Base-by-base conservation (phyloP, 1,140 invertebrate species). In the Brachionus manjavacas region DNA sequence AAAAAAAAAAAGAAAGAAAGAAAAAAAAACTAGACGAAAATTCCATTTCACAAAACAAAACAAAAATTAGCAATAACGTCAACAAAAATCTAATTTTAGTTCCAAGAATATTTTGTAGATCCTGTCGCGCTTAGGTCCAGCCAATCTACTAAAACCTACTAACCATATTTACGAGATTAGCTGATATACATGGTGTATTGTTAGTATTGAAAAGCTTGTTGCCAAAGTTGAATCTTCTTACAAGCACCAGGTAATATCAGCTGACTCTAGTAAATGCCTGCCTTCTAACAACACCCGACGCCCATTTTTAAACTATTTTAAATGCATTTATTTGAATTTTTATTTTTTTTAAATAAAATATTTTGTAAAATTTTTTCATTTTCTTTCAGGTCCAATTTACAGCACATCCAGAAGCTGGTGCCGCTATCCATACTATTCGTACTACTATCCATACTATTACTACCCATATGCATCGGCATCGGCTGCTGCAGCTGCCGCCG, bases 221-320 rank as follows among this genome's bases (percentile, higher is more conserved):
- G 41, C 16, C 8, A 46, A 46, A 41, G 16, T 60, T 60, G 12
- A 31, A 60, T 25, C 55, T 39, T 39, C 31, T 35, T 83, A 83
- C 80, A 83, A 83, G 80, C 80, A 83, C 80, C 80, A 83, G 80
- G 68, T 83, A 68, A 83, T 83, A 83, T 83, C 80, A 83, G 80
- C 80, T 83, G 55, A 43, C 49, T 68, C 60, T 70, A 16, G 55
- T 83, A 35, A 68, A 25, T 83, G 49, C 49, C 64, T 39, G 49
- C 46, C 68, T 83, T 35, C 66, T 83, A 28, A 68, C 49, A 31
- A 23, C 31, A 16, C 14, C 46, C 12, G 3, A 64, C 16, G 7
- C 20, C 52, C 14, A 43, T 84, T 84, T 31, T 6, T 35, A 6
- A 35, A n/a, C 35, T 72, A 39, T 39, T 72, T 72, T 35, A n/a